These are phyloP conservation scores for Semotilus atromaculatus DNA, from an alignment of 2,797 vertebrate species.

Conservation along the genomic window DNA sequence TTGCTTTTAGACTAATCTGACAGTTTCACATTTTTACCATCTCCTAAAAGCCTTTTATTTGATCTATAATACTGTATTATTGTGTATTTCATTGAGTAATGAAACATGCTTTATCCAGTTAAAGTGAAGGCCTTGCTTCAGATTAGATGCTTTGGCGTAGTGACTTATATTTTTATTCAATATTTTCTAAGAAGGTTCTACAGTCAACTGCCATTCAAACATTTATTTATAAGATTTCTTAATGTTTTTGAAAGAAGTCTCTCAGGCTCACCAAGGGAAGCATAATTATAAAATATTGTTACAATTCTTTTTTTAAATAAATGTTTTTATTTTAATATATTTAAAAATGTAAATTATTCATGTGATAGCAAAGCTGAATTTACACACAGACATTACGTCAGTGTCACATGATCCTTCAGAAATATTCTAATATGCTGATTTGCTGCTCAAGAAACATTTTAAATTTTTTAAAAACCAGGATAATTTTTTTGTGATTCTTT, in stretches of 20 bases:
- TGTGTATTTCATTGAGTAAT: not conserved
- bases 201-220: not conserved
- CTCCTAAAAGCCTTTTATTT: not conserved
- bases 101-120: not conserved
- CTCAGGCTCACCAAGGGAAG: not conserved
- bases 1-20: not conserved
- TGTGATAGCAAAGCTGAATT: not conserved
- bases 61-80: not conserved
- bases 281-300: not conserved
- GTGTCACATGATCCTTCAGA: not conserved
- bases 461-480: too few species aligned
- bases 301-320: not conserved
- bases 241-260: not conserved
- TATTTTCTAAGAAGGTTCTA: not conserved
- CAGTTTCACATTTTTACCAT: not conserved
- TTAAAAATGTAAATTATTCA: not conserved
- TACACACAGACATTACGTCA: not conserved
- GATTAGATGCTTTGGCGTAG: not conserved
- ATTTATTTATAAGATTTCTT: not conserved
- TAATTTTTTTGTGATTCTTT: not conserved
- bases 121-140: not conserved
- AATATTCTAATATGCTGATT: not conserved
- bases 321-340: not conserved
- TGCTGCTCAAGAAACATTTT: not conserved
- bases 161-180: not conserved